phyloP scores from a whole-genome alignment of 2,113 vertebrate genomes.

The Tenrec ecaudatus region DNA sequence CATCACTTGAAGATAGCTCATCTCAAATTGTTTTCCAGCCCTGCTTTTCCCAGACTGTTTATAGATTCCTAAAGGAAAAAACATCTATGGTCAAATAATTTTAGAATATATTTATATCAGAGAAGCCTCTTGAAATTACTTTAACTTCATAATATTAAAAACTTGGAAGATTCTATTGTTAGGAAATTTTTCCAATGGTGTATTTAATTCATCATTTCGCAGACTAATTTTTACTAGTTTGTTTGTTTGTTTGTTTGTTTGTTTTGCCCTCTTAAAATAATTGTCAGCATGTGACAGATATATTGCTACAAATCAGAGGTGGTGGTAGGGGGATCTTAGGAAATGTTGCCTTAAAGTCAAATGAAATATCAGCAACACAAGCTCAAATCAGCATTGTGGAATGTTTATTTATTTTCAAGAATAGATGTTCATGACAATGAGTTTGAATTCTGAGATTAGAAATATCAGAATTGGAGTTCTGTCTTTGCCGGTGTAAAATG shows the following conservation, averaged over 20 bases:
- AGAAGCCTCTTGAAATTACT: background rate
- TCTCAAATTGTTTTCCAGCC: conserved; percentile 30
- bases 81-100: background rate
- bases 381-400: background rate
- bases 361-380: conserved; percentile 1
- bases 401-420: background rate
- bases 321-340: too few species aligned
- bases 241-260: too few species aligned
- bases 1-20: background rate
- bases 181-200: background rate
- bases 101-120: background rate
- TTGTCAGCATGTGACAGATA: background rate
- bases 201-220: background rate
- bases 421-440: background rate
- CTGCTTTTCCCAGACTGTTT: conserved; percentile 22
- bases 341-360: background rate
- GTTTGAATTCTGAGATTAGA: background rate
- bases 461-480: background rate
- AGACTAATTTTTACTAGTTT: background rate
- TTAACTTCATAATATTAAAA: background rate
- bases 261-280: background rate
- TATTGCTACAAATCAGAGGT: background rate
- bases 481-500: background rate
- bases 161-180: background rate
- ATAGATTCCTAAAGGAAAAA: background rate